Conservation (phyloP, 1,140 invertebrate species). For the Meloidogyne exigua region DNA sequence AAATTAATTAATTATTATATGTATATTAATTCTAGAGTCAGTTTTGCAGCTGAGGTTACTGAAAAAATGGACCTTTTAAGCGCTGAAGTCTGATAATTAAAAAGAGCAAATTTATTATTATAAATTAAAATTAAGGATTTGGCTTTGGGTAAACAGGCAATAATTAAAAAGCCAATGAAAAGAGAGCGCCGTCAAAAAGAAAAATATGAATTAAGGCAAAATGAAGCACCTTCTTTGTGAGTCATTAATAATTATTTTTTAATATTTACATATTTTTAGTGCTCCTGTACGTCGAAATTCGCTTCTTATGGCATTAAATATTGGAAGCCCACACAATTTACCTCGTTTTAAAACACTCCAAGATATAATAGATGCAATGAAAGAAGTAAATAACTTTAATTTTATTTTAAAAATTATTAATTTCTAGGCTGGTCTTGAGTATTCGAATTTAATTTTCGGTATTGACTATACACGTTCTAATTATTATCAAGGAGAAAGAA, state of each 20-base stretch:
- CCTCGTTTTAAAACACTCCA: constrained; percentile 63
- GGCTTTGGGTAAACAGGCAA: constrained; percentile 40
- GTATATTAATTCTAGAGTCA: constrained; percentile 47
- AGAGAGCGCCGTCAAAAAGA: constrained; percentile 52
- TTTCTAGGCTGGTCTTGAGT: constrained; percentile 65
- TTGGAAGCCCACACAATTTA: constrained; percentile 61
- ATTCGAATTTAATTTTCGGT: constrained; percentile 66
- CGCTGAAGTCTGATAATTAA: constrained; percentile 40
- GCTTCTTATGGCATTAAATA: constrained; percentile 61
- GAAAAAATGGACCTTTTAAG: constrained; percentile 52
- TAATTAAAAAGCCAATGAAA: constrained; percentile 63
- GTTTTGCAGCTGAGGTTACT: constrained; percentile 60
- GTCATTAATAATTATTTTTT: constrained; percentile 14
- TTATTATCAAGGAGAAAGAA: constrained; percentile 67
- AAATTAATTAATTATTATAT: not conserved
- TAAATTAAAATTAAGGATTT: constrained; percentile 40
- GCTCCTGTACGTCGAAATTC: constrained; percentile 58
- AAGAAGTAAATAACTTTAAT: constrained; percentile 44
- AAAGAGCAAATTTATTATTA: not conserved
- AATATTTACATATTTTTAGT: constrained; percentile 40
- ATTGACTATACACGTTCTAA: constrained; percentile 68
- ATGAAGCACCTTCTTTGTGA: constrained; percentile 61
- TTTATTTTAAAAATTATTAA: not conserved
- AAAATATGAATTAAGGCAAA: constrained; percentile 50
- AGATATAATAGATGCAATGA: constrained; percentile 61